Conservation (phyloP, 2,888 invertebrate genomes). For the Strigamia crassipes region DNA sequence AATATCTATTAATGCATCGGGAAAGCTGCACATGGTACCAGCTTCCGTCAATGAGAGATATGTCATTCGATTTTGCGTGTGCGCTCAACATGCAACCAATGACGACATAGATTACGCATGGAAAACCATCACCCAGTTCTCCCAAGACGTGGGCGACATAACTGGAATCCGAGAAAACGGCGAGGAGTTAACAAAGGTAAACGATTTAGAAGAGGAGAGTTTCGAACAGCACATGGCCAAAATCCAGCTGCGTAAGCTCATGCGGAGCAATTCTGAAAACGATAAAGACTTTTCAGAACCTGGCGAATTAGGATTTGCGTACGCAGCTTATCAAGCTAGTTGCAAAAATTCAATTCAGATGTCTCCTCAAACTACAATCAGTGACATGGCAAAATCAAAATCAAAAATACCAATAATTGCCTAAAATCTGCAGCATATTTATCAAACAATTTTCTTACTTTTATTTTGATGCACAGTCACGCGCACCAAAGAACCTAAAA, state of each 20-base stretch:
- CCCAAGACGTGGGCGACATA: conserved; percentile 59
- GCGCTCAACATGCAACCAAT: conserved; percentile 84
- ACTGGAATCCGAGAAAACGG: conserved; percentile 47
- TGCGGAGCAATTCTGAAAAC: neutral
- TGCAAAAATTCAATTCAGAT: neutral
- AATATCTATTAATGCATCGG: conserved; percentile 91
- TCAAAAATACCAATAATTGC: neutral
- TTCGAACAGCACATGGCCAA: neutral
- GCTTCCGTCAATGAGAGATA: conserved; percentile 86
- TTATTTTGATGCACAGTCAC: neutral
- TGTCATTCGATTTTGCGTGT: conserved; percentile 92
- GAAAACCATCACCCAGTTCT: conserved; percentile 59
- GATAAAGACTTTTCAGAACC: neutral
- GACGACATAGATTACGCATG: conserved; percentile 69
- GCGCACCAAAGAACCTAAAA: too few species aligned
- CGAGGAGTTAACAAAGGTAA: conserved; percentile 39
- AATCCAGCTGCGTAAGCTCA: neutral
- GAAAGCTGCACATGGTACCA: conserved; percentile 95
- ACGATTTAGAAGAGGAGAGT: neutral
- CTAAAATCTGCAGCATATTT: neutral
- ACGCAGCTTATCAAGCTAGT: conserved; percentile 7
- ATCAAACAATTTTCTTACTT: neutral
- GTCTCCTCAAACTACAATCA: neutral
- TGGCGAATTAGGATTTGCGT: neutral
- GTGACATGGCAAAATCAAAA: neutral